These are phyloP conservation scores for Rhabdomys dilectus DNA, from an alignment of 2,113 vertebrate genomes.

Conservation along the genomic window DNA sequence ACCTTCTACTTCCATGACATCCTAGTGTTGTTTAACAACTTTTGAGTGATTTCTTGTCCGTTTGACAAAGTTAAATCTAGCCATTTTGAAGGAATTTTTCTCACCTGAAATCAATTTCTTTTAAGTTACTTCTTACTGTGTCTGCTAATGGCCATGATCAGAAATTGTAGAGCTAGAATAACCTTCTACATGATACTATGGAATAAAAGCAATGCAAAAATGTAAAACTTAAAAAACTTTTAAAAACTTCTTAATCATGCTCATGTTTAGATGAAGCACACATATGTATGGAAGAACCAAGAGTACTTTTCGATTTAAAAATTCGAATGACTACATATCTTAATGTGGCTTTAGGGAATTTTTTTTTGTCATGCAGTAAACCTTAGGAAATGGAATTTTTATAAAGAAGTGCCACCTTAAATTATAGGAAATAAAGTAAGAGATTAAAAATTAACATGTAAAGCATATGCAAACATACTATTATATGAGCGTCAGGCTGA, in stretches of 20 bases:
- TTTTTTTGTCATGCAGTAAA: conserved; percentile 52
- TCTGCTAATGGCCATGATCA: not conserved
- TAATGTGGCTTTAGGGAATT: conserved; percentile 46
- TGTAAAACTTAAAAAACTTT: not conserved
- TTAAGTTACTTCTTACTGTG: not conserved
- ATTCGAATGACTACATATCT: conserved; percentile 21
- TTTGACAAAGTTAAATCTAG: not conserved
- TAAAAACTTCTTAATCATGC: not conserved
- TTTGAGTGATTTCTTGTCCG: not conserved
- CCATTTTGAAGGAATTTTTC: not conserved
- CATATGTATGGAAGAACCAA: not conserved
- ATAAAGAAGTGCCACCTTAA: conserved; percentile 58
- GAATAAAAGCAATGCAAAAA: not conserved
- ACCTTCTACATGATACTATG: not conserved
- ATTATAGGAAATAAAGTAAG: conserved; percentile 57
- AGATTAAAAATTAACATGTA: conserved; percentile 57
- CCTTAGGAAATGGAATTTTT: conserved; percentile 42
- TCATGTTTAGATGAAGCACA: not conserved
- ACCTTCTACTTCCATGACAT: not conserved
- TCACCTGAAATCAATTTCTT: not conserved
- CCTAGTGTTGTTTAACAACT: not conserved
- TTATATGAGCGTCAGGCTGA: conserved; percentile 57
- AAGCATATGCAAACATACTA: conserved; percentile 53
- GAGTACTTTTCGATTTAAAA: conserved; percentile 17
- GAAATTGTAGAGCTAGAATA: not conserved